phyloP scores from a whole-genome alignment of 1,140 invertebrate species.

The Sinella curviseta region DNA sequence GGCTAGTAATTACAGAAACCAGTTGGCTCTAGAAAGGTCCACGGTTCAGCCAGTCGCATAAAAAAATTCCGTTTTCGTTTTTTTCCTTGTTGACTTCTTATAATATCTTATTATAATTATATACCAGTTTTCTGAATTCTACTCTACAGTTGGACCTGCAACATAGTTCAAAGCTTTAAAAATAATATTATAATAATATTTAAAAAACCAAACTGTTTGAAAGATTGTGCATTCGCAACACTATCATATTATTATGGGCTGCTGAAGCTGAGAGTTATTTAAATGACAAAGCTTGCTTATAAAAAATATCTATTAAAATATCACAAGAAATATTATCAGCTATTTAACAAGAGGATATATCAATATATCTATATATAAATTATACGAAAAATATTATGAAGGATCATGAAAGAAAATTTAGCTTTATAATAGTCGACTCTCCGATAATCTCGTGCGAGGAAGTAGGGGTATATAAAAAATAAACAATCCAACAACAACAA shows the following conservation, averaged over 20 bases:
- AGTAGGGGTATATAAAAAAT: not conserved
- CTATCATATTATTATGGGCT: conserved; percentile 8
- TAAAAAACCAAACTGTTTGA: not conserved
- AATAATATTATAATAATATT: not conserved
- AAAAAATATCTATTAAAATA: not conserved
- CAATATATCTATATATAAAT: not conserved
- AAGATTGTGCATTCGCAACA: no score
- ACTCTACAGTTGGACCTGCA: conserved; percentile 15
- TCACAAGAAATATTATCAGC: not conserved
- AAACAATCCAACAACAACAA: no score
- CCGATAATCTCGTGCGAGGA: conserved; percentile 15
- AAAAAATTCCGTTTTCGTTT: not conserved
- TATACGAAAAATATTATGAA: not conserved
- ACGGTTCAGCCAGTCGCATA: conserved; percentile 10
- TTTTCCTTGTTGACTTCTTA: conserved; percentile 11
- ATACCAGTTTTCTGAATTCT: conserved; percentile 58
- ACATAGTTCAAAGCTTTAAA: conserved; percentile 28
- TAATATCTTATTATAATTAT: not conserved
- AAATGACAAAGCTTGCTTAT: conserved; percentile 23
- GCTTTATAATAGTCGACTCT: conserved; percentile 25
- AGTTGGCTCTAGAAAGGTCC: conserved; percentile 69
- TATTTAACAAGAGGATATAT: not conserved
- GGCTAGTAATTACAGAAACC: conserved; percentile 70
- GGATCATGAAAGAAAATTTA: not conserved
- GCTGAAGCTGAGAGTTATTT: not conserved